phyloP scores from a whole-genome alignment of 2,113 vertebrate species.

The Ciconia maguari region DNA sequence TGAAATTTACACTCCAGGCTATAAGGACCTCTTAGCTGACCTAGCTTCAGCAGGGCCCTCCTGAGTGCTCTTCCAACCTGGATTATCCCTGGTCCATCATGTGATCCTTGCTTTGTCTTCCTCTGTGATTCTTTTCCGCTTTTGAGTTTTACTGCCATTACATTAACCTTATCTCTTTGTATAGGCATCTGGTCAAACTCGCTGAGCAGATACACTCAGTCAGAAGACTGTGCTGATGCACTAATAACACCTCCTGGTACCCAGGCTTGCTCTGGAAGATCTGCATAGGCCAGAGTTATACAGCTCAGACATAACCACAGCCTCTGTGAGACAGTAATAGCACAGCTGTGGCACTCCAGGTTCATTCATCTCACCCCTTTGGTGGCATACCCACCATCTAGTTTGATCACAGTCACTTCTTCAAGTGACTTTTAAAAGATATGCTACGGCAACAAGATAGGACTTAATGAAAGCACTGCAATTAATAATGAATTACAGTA shows the following conservation, averaged over 20 bases:
- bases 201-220: fast-evolving
- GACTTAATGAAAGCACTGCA: not conserved
- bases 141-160: not conserved
- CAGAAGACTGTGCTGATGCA: not conserved
- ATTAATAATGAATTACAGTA: not conserved
- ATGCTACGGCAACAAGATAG: not conserved
- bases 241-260: not conserved
- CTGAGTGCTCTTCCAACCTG: not conserved
- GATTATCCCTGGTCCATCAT: not conserved
- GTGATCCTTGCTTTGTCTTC: not conserved
- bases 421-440: not conserved
- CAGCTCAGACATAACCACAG: not conserved
- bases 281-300: not conserved
- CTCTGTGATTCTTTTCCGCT: not conserved
- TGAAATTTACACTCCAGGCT: not conserved
- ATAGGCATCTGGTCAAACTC: not conserved
- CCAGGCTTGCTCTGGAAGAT: not conserved
- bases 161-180: not conserved
- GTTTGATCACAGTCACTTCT: not conserved
- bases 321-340: not conserved
- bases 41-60: not conserved
- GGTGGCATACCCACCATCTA: not conserved
- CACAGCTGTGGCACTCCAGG: not conserved
- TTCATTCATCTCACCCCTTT: not conserved
- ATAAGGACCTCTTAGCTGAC: not conserved